Evolutionary conservation across 1,140 invertebrate species (phyloP).

Genomic region (Drosophila insularis): DNA sequence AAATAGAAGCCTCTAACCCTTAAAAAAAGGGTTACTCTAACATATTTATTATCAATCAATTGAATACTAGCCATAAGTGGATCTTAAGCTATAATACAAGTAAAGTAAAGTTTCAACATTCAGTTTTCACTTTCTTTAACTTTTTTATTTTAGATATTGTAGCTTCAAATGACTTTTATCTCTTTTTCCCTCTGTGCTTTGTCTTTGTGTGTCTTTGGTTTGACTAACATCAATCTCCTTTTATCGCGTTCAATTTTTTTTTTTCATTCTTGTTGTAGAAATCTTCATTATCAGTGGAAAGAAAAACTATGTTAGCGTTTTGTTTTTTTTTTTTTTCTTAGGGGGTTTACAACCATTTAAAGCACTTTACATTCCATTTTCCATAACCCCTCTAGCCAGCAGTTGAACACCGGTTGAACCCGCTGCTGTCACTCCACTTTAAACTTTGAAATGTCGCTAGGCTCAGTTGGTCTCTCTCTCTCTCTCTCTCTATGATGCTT

Average conservation of each 20-base stretch:
- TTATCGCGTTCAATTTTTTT: background rate
- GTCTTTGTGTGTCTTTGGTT: background rate
- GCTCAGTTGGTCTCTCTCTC: background rate
- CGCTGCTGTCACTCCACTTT: background rate
- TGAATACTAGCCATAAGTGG: no score
- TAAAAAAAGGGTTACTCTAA: no score
- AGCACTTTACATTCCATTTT: constrained; percentile 10
- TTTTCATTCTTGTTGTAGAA: background rate
- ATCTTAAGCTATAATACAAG: no score
- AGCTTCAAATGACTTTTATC: background rate
- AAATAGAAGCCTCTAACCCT: no score
- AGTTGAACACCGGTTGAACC: background rate
- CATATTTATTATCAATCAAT: no score
- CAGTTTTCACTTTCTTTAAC: background rate
- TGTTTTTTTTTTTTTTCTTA: background rate
- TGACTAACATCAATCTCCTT: background rate
- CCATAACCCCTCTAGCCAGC: background rate
- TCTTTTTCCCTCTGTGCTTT: background rate
- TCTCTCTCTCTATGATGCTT: background rate
- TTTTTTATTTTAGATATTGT: background rate
- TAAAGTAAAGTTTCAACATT: background rate
- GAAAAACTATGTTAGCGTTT: background rate
- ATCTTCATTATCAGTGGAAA: constrained; percentile 10
- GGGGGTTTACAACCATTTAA: background rate
- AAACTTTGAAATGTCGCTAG: constrained; percentile 14